Evolutionary conservation across 1,140 invertebrate genomes (phyloP), one percentile per base, ranked within the genome.

Genomic region (Limonius californicus): DNA sequence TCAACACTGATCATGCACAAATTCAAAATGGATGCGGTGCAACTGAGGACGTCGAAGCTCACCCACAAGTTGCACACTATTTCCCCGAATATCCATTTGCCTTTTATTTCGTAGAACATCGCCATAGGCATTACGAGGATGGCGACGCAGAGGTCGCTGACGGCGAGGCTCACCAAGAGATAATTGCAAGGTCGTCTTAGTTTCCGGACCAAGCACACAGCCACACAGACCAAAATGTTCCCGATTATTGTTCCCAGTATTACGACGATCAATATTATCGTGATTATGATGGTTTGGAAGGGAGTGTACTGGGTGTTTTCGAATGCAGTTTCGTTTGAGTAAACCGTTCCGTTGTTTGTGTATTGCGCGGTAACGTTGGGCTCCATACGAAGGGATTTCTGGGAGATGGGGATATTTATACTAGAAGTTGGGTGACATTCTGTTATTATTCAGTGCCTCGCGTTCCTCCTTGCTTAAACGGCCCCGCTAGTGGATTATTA

Each of bases 1-100:
- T 94, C 90, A 20, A 92, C 88, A 19, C 90, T 92, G 76, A 96
- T 94, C 86, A 92, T 91, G 74, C 94, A 96, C 57, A 96, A 82
- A 78, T 96, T 95, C 11, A 95, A 81, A 66, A 96, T 95, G 68
- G 91, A 94, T 21, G 94, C 93, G 9, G 94, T 92, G 76, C 85
- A 92, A 64, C 85, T 90, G 58, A 89, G 83, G 30, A 89, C 93
- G 77, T 89, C 90, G 75, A 93, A 92, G 69, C 83, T 88, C 62
- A 87, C 92, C 91, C 88, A 88, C 75, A 91, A 83, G 74, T 95
- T 90, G 78, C 94, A 96, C 65, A 94, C 83, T 32, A 89, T 82
- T 14, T 85, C 82, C 54, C 92, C 91, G 63, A 95, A 93, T 64
- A 86, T 87, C 92, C 92, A 95, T 57, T 83, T 85, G 43, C 91